A percentile compares a stretch with the other conserved stretches of the same genome.
Evolutionary conservation across 2,888 invertebrate species (phyloP).

Genomic region (Pachymerium ferrugineum): DNA sequence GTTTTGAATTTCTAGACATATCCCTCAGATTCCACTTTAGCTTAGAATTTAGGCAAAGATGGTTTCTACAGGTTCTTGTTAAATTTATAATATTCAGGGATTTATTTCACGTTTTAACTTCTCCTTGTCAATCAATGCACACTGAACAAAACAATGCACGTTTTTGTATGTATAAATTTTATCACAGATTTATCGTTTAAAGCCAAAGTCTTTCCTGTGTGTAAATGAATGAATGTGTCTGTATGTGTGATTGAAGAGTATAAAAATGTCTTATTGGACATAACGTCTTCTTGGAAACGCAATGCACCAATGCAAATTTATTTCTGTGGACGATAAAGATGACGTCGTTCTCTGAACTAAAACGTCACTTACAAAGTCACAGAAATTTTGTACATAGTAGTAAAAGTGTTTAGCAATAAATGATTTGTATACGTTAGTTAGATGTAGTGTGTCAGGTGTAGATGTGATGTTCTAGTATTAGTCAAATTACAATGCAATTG

Average conservation of each 20-base stretch:
- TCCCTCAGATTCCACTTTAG: no score
- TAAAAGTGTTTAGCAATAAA: neutral
- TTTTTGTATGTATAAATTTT: neutral
- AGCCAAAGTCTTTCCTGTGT: neutral
- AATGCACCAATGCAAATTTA: constrained; percentile 3
- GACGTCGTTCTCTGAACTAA: neutral
- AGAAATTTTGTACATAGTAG: neutral
- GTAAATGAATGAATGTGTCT: neutral
- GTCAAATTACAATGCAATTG: neutral
- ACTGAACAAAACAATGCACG: neutral
- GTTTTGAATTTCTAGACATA: no score
- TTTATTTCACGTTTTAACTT: no score
- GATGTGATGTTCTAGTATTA: neutral
- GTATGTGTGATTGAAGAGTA: neutral
- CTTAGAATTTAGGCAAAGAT: no score
- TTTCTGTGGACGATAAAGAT: neutral
- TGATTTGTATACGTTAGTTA: neutral
- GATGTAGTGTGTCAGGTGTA: neutral
- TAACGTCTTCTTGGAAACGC: neutral
- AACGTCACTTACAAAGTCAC: neutral
- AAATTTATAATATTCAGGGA: no score
- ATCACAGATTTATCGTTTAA: neutral
- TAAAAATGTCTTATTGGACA: neutral
- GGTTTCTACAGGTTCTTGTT: no score
- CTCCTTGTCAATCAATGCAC: no score